Evolutionary conservation across 2,888 invertebrate species (phyloP).

Genomic region (Strigamia crassipes): DNA sequence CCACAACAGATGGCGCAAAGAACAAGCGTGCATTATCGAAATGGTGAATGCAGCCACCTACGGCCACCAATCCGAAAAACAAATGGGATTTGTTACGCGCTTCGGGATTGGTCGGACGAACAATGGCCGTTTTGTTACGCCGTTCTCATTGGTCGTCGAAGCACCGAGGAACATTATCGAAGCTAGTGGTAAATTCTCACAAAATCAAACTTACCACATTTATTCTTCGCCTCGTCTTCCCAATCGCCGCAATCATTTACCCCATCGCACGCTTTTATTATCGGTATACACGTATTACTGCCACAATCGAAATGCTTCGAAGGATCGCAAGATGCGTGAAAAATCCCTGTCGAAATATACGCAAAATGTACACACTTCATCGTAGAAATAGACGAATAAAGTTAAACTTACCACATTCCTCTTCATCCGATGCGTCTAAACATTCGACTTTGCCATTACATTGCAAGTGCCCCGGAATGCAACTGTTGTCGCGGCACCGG

Average conservation of each 20-base stretch:
- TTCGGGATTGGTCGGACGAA: no score
- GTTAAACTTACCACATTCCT: slow-evolving; percentile 69
- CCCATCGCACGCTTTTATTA: slow-evolving; percentile 80
- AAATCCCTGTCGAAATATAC: neutral
- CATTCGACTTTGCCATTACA: slow-evolving; percentile 84
- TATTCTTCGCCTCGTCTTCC: slow-evolving; percentile 81
- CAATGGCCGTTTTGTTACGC: no score
- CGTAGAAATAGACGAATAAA: no score
- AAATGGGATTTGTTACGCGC: no score
- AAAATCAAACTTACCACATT: slow-evolving; percentile 71
- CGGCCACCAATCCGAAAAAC: no score
- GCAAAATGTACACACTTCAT: no score
- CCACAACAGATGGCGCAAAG: no score
- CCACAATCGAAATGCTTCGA: slow-evolving; percentile 84
- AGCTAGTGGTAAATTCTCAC: no score
- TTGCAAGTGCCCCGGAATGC: slow-evolving; percentile 69
- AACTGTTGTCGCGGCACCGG: slow-evolving; percentile 67
- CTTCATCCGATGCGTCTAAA: slow-evolving; percentile 82
- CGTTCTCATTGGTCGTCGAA: no score
- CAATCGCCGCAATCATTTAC: slow-evolving; percentile 84
- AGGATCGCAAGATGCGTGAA: slow-evolving; percentile 69
- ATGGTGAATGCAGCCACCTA: no score
- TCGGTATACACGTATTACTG: slow-evolving; percentile 78
- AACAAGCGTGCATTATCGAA: no score
- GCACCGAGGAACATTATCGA: no score